Evolutionary conservation across 2,888 invertebrate species (phyloP).

Genomic region (Ernsta delagoae): DNA sequence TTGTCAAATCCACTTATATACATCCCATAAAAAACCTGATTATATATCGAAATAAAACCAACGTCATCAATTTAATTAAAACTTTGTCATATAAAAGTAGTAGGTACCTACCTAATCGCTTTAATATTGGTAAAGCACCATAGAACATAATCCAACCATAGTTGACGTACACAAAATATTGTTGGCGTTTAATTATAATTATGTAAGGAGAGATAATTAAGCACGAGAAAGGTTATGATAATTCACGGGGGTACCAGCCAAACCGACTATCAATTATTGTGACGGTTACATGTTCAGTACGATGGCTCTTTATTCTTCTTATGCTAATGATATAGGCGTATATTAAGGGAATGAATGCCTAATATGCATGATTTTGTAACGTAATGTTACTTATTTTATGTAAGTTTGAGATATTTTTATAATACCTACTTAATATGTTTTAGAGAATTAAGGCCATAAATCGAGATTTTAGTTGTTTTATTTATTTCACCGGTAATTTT

Average conservation of each 20-base stretch:
- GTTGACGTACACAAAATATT: slow-evolving; percentile 52
- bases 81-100: not conserved
- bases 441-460: slow-evolving; percentile 21
- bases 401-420: slow-evolving; percentile 10
- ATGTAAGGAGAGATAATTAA: slow-evolving; percentile 66
- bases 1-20: not conserved
- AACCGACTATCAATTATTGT: slow-evolving; percentile 69
- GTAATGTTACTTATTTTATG: slow-evolving; percentile 11
- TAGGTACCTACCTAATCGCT: no score
- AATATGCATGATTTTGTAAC: slow-evolving; percentile 26
- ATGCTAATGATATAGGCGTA: slow-evolving; percentile 34
- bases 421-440: not conserved
- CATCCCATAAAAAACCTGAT: slow-evolving; percentile 17
- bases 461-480: slow-evolving; percentile 24
- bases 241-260: slow-evolving; percentile 70
- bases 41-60: not conserved
- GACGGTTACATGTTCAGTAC: slow-evolving; percentile 65
- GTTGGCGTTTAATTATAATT: slow-evolving; percentile 58
- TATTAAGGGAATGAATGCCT: slow-evolving; percentile 35
- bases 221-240: slow-evolving; percentile 67
- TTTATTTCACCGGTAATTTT: slow-evolving; percentile 5
- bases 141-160: slow-evolving; percentile 29
- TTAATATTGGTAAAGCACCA: not conserved
- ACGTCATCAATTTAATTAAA: slow-evolving; percentile 15
- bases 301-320: slow-evolving; percentile 36